Conservation (phyloP, 2,797 vertebrate species). For the Premnoplex brunnescens region DNA sequence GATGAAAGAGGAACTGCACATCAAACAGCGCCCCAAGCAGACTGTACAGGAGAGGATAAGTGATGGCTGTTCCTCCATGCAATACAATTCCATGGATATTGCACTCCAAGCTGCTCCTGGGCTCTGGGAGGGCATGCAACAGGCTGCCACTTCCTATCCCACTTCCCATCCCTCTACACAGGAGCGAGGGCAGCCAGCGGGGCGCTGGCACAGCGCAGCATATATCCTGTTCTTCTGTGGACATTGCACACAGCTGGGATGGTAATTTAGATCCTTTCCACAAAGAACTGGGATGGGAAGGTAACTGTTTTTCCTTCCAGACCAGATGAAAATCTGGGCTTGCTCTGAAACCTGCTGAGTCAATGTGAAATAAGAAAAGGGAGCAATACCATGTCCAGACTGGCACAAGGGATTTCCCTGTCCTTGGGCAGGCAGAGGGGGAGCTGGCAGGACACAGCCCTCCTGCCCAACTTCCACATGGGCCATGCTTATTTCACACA, state of each 20-base stretch:
- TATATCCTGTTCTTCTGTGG: neutral
- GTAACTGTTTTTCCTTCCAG: neutral
- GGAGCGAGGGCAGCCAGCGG: neutral
- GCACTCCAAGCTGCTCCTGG: neutral
- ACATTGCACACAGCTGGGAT: neutral
- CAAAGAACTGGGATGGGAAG: neutral
- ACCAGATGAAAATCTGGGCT: constrained; percentile 24
- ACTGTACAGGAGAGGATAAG: neutral
- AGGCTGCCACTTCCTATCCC: neutral
- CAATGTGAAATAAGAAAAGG: neutral
- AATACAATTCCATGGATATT: neutral
- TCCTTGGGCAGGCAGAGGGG: neutral
- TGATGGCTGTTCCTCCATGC: neutral
- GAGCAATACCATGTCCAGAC: neutral
- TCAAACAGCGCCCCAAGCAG: neutral
- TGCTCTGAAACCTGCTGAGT: constrained; percentile 46
- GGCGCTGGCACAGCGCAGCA: neutral
- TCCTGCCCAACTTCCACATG: neutral
- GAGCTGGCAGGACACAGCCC: neutral
- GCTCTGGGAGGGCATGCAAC: neutral
- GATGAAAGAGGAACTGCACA: neutral
- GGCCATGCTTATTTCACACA: neutral
- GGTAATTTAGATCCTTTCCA: neutral
- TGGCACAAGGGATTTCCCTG: neutral
- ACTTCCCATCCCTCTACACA: neutral